A percentile compares a stretch with the other conserved stretches of the same genome.
phyloP scores from a whole-genome alignment of 2,888 invertebrate species.

The Smittia sp. region DNA sequence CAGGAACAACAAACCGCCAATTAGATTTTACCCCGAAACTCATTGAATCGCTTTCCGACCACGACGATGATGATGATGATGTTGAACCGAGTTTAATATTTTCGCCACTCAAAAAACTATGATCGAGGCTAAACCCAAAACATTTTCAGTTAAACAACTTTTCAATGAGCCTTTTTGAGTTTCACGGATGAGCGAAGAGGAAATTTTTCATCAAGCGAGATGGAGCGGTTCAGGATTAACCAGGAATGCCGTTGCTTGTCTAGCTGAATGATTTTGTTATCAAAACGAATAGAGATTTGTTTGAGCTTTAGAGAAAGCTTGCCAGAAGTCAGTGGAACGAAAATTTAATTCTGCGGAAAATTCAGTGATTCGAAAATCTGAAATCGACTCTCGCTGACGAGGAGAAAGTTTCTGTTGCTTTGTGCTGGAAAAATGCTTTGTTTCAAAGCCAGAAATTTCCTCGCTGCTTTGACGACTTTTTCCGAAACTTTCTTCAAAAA shows the following conservation, averaged over 20 bases:
- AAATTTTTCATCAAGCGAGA: background rate
- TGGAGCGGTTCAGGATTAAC: too few relatives aligned
- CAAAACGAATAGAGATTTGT: background rate
- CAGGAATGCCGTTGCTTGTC: background rate
- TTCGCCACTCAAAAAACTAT: constrained; percentile 16
- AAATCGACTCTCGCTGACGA: background rate
- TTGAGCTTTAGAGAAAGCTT: background rate
- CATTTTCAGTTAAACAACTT: constrained; percentile 18
- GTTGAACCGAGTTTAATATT: background rate
- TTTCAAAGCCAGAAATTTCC: background rate
- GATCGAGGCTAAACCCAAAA: background rate
- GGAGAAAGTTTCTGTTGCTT: background rate
- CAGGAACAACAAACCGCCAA: background rate
- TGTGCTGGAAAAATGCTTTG: background rate
- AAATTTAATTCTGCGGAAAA: constrained; percentile 21
- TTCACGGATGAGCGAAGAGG: background rate
- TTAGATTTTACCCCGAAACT: background rate
- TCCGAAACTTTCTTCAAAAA: background rate
- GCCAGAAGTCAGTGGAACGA: background rate
- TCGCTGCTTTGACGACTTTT: background rate
- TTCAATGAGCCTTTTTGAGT: constrained; percentile 10
- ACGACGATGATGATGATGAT: background rate
- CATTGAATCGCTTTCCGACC: background rate
- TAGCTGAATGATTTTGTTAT: background rate
- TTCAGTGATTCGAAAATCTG: background rate